Evolutionary conservation across 2,113 vertebrate species (phyloP), one percentile per base, ranked within the genome.

Genomic region (Plectropomus leopardus): DNA sequence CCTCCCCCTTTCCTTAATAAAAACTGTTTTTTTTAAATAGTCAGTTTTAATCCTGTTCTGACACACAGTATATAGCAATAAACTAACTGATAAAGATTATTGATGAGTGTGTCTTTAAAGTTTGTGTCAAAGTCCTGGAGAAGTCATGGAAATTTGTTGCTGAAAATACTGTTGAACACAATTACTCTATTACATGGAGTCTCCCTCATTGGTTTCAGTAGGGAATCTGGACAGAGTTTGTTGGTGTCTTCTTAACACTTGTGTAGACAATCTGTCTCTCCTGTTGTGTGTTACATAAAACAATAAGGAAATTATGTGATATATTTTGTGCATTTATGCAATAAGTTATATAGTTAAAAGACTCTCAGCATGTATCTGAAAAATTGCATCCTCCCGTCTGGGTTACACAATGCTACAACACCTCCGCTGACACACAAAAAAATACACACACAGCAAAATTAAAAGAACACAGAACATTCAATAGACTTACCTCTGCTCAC

Each of bases 391-490:
- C 17, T 5, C 4, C 19, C 19, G 16, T 32, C 26, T 59, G 19
- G 40, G 26, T 45, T 30, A 4, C 14, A 47, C 4, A 58, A 23
- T 23, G 3, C 19, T 23, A 6, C 15, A 47, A 48, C 30, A 36
- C 30, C 9, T 26, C 23, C 4, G 5, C n/a, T 44, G 16, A 28
- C 40, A 28, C 10, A 10, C 8, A 23, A 28, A 30, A n/a, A 57
- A 24, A 55, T 5, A 42, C 9, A 32, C 32, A 48, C 5, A 53
- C 26, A 32, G 14, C 14, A 73, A 69, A 75, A 51, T 58, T 11
- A 47, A 55, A 76, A 21, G 14, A 42, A 72, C 45, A 48, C 24
- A 55, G 77, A 23, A 24, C 19, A 32, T n/a, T 45, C 50, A n/a
- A 44, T 50, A 26, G 50, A 65, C 34, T 19, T 26, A 51, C 61